Evolutionary conservation across 2,113 vertebrate genomes (phyloP).

Genomic region (Phoenicopterus ruber): DNA sequence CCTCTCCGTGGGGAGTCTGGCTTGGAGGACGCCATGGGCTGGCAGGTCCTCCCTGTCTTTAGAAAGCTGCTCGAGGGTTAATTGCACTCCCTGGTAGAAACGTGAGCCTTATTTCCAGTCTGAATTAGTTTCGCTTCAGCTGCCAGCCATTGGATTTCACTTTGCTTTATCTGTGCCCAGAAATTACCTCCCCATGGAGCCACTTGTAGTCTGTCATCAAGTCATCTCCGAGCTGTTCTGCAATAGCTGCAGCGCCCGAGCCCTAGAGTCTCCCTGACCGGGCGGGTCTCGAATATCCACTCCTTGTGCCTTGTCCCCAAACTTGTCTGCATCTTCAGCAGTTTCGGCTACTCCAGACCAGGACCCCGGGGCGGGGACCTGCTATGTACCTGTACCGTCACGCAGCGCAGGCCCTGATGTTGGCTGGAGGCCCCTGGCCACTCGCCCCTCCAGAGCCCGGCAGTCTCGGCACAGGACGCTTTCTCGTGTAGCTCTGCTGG

Average conservation of each 20-base stretch:
- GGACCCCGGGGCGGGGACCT: not conserved
- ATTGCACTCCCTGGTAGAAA: slow-evolving; percentile 1
- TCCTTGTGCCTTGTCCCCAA: not conserved
- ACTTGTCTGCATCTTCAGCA: not conserved
- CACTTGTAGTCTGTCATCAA: not conserved
- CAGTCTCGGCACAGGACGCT: fast-evolving
- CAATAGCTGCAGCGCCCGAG: not conserved
- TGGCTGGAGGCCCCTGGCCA: fast-evolving
- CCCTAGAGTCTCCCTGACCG: not conserved
- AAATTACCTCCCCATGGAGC: slow-evolving; percentile 32
- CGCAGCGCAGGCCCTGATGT: fast-evolving
- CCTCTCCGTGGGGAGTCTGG: not conserved
- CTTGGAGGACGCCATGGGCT: not conserved
- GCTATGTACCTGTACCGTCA: not conserved
- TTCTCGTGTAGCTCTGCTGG: not conserved
- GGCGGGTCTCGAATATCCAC: not conserved
- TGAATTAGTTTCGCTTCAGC: slow-evolving; percentile 45
- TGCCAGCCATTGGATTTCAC: slow-evolving; percentile 48
- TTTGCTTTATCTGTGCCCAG: slow-evolving; percentile 42
- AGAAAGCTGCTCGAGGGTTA: slow-evolving; percentile 16
- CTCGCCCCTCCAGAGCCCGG: fast-evolving
- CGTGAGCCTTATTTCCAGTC: not conserved
- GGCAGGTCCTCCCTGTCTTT: not conserved
- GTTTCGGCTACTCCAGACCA: not conserved
- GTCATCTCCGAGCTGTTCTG: not conserved